phyloP scores from a whole-genome alignment of 2,113 vertebrate species.

The Malurus cyaneus region DNA sequence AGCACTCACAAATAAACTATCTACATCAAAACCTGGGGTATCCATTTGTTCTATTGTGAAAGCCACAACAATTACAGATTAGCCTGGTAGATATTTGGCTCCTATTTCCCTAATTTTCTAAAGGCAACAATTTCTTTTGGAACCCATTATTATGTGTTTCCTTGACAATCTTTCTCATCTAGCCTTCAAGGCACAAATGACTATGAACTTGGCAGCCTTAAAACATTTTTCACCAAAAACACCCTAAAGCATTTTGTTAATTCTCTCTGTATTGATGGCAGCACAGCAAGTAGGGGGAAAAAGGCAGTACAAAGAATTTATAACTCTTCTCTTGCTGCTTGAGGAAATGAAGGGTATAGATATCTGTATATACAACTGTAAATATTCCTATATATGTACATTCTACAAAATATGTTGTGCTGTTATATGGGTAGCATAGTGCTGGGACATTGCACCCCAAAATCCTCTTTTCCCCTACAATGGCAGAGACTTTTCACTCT shows the following conservation, averaged over 20 bases:
- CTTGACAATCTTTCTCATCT: constrained; percentile 28
- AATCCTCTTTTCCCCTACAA: not conserved
- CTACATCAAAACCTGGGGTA: not conserved
- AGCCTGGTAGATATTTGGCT: constrained; percentile 8
- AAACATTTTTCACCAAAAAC: not conserved
- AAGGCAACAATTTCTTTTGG: constrained; percentile 39
- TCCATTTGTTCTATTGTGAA: constrained; percentile 31
- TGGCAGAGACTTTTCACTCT: not conserved
- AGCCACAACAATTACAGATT: constrained; percentile 25
- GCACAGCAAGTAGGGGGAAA: not conserved
- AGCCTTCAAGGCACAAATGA: not conserved
- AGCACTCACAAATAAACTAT: constrained; percentile 12
- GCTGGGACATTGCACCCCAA: not conserved
- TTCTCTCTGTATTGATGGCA: not conserved
- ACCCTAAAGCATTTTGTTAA: constrained; percentile 1
- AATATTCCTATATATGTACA: not conserved
- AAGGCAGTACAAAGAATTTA: not conserved
- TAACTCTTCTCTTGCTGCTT: not conserved
- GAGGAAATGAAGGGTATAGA: not conserved
- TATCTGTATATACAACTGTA: not conserved
- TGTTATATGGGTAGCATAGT: not conserved
- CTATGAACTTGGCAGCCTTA: constrained; percentile 5
- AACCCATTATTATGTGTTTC: constrained; percentile 44
- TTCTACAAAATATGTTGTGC: not conserved
- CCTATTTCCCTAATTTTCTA: not conserved